Conservation (phyloP, 2,113 vertebrate species). For the Numida meleagris region DNA sequence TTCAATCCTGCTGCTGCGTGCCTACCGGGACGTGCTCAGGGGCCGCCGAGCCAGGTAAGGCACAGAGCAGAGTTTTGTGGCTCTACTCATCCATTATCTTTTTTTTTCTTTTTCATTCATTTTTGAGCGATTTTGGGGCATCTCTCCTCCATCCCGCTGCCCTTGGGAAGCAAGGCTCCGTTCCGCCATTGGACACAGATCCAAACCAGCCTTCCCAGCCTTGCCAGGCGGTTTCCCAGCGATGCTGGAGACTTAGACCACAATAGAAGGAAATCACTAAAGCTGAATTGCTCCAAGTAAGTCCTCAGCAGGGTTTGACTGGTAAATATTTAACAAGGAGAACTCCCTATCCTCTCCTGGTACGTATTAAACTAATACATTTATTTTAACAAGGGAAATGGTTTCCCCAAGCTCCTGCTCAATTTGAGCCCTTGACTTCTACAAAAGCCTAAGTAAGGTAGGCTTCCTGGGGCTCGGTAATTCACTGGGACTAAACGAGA, state of each 20-base stretch:
- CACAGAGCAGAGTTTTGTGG: not conserved
- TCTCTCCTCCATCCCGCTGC: not conserved
- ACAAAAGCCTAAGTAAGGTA: conserved; percentile 50
- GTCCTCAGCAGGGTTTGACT: conserved; percentile 72
- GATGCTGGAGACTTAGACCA: conserved; percentile 46
- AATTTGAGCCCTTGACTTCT: conserved; percentile 60
- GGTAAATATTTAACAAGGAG: conserved; percentile 78
- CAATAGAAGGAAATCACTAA: conserved; percentile 67
- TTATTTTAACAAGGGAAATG: conserved; percentile 75
- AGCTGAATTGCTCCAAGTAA: conserved; percentile 65
- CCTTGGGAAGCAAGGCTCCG: not conserved
- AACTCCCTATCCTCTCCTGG: conserved; percentile 75
- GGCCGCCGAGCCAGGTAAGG: not conserved
- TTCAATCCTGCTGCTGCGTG: not conserved
- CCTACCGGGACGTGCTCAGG: not conserved
- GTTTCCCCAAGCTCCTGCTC: conserved; percentile 69
- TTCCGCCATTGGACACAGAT: rapidly evolving
- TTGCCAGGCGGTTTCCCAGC: not conserved
- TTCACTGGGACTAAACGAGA: conserved; percentile 60
- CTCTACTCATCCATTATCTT: not conserved
- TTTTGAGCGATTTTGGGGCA: not conserved
- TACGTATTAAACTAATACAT: conserved; percentile 74
- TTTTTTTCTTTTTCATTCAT: not conserved
- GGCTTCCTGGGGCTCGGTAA: conserved; percentile 62
- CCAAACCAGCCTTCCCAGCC: not conserved